Conservation (phyloP, 2,888 invertebrate species). For the Caenorhabditis afra region DNA sequence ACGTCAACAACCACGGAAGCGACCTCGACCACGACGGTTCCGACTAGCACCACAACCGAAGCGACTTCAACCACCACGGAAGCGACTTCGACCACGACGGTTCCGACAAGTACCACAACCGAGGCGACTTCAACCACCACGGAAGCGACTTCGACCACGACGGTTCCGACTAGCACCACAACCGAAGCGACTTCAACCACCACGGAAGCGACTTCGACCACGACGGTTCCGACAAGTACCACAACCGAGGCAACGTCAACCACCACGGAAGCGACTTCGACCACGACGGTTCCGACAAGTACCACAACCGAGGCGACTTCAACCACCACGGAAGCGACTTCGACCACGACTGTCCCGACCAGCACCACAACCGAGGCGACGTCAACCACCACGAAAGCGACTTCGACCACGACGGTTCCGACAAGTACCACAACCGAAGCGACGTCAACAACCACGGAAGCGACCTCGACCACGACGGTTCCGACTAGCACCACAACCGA, state of each 20-base stretch:
- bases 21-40: not conserved
- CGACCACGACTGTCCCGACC: slow-evolving; percentile 28
- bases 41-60: slow-evolving; percentile 11
- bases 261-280: slow-evolving; percentile 12
- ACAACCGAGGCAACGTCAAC: slow-evolving; percentile 16
- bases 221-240: not conserved
- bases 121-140: slow-evolving; percentile 11
- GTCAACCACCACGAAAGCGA: not conserved
- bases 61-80: slow-evolving; percentile 25
- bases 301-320: slow-evolving; percentile 30
- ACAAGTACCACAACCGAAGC: slow-evolving; percentile 9
- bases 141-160: slow-evolving; percentile 18
- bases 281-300: slow-evolving; percentile 21
- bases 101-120: slow-evolving; percentile 3
- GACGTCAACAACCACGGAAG: not conserved
- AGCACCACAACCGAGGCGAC: slow-evolving; percentile 30
- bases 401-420: not conserved
- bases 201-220: slow-evolving; percentile 17
- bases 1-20: not conserved
- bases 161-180: slow-evolving; percentile 13
- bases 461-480: slow-evolving; percentile 16
- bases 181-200: slow-evolving; percentile 21
- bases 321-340: slow-evolving; percentile 23
- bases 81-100: slow-evolving; percentile 4
- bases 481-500: slow-evolving; percentile 20